Evolutionary conservation across 2,888 invertebrate genomes (phyloP).

Genomic region (Orchesellides sinensis): DNA sequence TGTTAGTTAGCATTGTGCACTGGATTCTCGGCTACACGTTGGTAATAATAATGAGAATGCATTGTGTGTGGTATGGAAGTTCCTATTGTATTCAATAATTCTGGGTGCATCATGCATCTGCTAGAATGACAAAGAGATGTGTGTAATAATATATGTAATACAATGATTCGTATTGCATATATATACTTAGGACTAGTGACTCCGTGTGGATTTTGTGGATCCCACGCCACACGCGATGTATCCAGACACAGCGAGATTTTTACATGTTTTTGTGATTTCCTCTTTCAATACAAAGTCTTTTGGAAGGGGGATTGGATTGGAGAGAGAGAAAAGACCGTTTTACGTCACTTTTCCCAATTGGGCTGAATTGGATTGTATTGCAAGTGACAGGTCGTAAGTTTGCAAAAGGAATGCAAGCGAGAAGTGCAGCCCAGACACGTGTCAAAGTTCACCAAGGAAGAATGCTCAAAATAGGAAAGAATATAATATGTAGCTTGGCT

Average conservation of each 20-base stretch:
- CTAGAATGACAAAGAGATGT: slow-evolving; percentile 51
- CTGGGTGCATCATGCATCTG: slow-evolving; percentile 23
- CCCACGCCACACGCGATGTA: slow-evolving; percentile 47
- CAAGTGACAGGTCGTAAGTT: slow-evolving; percentile 71
- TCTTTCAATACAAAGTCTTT: slow-evolving; percentile 10
- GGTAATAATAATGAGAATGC: slow-evolving; percentile 48
- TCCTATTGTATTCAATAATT: slow-evolving; percentile 29
- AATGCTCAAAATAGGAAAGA: too few species aligned
- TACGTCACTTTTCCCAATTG: slow-evolving; percentile 46
- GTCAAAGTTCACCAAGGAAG: slow-evolving; percentile 70
- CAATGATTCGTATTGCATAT: slow-evolving; percentile 15
- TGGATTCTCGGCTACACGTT: too few species aligned
- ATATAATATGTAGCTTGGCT: too few species aligned
- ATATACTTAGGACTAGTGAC: neutral
- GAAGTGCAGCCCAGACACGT: slow-evolving; percentile 64
- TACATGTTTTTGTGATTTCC: slow-evolving; percentile 14
- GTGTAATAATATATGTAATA: slow-evolving; percentile 26
- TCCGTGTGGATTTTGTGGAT: slow-evolving; percentile 26
- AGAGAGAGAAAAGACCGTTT: too few species aligned
- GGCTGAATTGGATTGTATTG: slow-evolving; percentile 64
- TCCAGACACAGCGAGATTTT: slow-evolving; percentile 17
- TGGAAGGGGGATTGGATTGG: slow-evolving; percentile 44
- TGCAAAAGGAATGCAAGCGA: slow-evolving; percentile 7
- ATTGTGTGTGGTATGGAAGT: slow-evolving; percentile 54
- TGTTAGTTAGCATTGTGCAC: neutral